phyloP scores from a whole-genome alignment of 2,113 vertebrate genomes.

The Macquaria australasica region DNA sequence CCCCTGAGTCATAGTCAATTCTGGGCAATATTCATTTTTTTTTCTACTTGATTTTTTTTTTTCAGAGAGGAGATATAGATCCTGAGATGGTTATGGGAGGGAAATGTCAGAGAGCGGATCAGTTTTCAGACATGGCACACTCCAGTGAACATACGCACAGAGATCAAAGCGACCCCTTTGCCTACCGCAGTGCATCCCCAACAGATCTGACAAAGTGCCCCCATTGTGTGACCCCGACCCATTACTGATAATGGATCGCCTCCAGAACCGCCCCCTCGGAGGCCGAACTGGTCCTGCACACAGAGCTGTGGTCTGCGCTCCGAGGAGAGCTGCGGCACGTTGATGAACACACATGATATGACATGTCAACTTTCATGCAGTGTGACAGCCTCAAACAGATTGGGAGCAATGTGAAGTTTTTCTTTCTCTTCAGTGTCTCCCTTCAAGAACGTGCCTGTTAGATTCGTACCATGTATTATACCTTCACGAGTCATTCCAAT shows the following conservation, averaged over 20 bases:
- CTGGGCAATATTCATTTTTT: constrained; percentile 56
- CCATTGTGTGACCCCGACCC: constrained; percentile 83
- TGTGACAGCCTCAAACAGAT: constrained; percentile 57
- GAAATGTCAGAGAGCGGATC: constrained; percentile 79
- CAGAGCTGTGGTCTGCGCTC: constrained; percentile 39
- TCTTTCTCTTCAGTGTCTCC: constrained; percentile 34
- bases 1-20: constrained; percentile 50
- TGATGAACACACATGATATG: constrained; percentile 75
- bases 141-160: constrained; percentile 79
- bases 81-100: constrained; percentile 59
- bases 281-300: constrained; percentile 57
- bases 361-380: constrained; percentile 69
- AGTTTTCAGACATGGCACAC: constrained; percentile 85
- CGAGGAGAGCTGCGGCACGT: constrained; percentile 34
- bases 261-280: constrained; percentile 70
- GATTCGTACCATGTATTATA: constrained; percentile 1
- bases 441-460: constrained; percentile 39
- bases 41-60: constrained; percentile 2
- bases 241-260: constrained; percentile 82
- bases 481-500: constrained; percentile 3
- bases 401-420: constrained; percentile 14
- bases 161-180: constrained; percentile 83
- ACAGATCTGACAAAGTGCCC: constrained; percentile 79
- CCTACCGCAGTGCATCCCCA: constrained; percentile 83
- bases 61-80: constrained; percentile 47